Evolutionary conservation across 2,888 invertebrate species (phyloP), one percentile per base, ranked within the genome.

Genomic region (Mantis religiosa): DNA sequence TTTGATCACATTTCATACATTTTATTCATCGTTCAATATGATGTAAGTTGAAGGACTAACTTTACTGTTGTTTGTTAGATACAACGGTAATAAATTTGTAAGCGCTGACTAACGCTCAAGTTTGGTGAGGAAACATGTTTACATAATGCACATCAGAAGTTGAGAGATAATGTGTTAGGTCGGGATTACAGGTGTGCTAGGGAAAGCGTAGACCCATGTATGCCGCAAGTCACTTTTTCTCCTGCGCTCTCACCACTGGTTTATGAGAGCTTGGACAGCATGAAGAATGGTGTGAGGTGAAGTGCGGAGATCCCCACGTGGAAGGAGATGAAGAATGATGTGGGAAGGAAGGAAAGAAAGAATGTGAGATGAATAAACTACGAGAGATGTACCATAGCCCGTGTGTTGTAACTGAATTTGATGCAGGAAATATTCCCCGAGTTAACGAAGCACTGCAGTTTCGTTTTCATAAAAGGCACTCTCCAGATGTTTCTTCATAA

Each of bases 281-380:
- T 71, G 54, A 71, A 20, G 54, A 71, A 71, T 71, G 54, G 54
- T 20, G 4, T 25, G 54, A 25, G 54, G 54, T 71, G 54, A 71
- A 71, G 54, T 71, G 54, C 54, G 54, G 54, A 71, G 54, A 71
- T 71, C 20, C 54, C 54, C 20, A 71, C 54, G 54, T 71, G 25
- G 20, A 71, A 3, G 54, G 20, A 71, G 54, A 71, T 71, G 54
- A 71, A 71, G 54, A 20, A 71, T 71, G 54, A 71, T 71, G 54
- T 71, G 54, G 20, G 54, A 71, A 20, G 12, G 54, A 71, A 71
- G 54, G 20, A 71, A 20, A 71, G 54, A 71, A 71, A 71, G 20
- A 71, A 71, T 71, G 85, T 85, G 85, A 85, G 85, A 85, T 85
- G 85, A 85, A 85, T 85, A 85, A 85, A 85, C 47, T 47, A n/a